A percentile compares a stretch with the other conserved stretches of the same genome.
phyloP scores from a whole-genome alignment of 2,888 invertebrate genomes.

The Allacma fusca region DNA sequence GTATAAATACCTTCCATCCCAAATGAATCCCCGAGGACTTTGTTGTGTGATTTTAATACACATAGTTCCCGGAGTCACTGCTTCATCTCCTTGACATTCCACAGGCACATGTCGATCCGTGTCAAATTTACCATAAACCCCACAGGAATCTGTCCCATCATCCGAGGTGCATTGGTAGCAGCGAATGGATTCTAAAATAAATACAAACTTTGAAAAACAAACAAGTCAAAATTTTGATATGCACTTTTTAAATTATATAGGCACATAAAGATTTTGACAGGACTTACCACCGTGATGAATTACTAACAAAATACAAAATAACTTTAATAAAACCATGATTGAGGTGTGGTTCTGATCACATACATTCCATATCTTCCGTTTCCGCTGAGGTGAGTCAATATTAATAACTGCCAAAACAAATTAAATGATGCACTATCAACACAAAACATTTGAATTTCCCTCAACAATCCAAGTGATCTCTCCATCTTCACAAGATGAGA shows the following conservation, averaged over 20 bases:
- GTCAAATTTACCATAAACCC: slow-evolving; percentile 87
- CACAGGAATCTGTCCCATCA: slow-evolving; percentile 82
- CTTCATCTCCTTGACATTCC: slow-evolving; percentile 93
- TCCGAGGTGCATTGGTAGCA: slow-evolving; percentile 94
- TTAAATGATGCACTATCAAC: too few species aligned
- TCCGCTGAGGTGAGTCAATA: not conserved
- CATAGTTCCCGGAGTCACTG: slow-evolving; percentile 92
- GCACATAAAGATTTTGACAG: not conserved
- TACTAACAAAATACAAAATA: not conserved
- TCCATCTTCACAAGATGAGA: too few species aligned
- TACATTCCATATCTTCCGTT: not conserved
- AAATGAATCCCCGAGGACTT: slow-evolving; percentile 91
- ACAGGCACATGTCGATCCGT: slow-evolving; percentile 84
- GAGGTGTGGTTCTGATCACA: not conserved
- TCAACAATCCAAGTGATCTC: too few species aligned
- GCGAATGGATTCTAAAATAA: slow-evolving; percentile 71
- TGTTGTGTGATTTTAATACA: slow-evolving; percentile 95
- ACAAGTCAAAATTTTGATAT: not conserved
- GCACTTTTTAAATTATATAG: too few species aligned
- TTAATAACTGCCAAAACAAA: too few species aligned
- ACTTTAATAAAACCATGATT: not conserved
- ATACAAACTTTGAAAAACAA: not conserved
- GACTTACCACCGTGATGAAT: not conserved
- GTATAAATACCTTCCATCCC: slow-evolving; percentile 64
- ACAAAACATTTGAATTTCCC: too few species aligned